phyloP scores from a whole-genome alignment of 64 coral and sea anemone genomes.

The Acropora tenuis region DNA sequence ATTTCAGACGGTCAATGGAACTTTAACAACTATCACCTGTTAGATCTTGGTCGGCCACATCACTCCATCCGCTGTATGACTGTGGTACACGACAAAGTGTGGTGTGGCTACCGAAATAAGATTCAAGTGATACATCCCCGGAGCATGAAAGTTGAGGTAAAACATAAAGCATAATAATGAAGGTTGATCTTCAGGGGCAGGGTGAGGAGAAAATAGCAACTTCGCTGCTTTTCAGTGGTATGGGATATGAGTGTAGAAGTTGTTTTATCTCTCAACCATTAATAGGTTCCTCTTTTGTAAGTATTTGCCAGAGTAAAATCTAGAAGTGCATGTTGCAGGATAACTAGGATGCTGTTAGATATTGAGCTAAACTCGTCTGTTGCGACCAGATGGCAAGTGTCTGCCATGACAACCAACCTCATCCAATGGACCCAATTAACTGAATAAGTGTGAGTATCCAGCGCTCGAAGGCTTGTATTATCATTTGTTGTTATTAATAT shows the following conservation, averaged over 20 bases:
- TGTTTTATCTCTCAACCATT: too few relatives aligned
- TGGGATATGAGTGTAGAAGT: too few relatives aligned
- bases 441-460: too few relatives aligned
- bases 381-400: too few relatives aligned
- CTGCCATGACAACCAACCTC: too few relatives aligned
- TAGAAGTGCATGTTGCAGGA: too few relatives aligned
- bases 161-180: background rate
- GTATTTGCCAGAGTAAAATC: too few relatives aligned
- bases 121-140: slow-evolving; percentile 97
- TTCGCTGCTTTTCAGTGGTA: background rate
- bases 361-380: too few relatives aligned
- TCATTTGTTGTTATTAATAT: background rate
- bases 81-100: slow-evolving; percentile 94
- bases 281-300: too few relatives aligned
- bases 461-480: too few relatives aligned
- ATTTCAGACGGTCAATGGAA: slow-evolving; percentile 96
- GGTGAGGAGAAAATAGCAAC: background rate
- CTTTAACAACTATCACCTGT: slow-evolving; percentile 91
- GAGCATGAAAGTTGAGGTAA: slow-evolving; percentile 97
- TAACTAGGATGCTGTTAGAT: too few relatives aligned
- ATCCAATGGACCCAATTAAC: too few relatives aligned
- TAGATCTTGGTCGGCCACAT: slow-evolving; percentile 92
- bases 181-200: background rate
- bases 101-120: slow-evolving; percentile 99
- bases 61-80: slow-evolving; percentile 99